Conservation (phyloP, 2,797 vertebrate species). For the Pithecia hirsuta region DNA sequence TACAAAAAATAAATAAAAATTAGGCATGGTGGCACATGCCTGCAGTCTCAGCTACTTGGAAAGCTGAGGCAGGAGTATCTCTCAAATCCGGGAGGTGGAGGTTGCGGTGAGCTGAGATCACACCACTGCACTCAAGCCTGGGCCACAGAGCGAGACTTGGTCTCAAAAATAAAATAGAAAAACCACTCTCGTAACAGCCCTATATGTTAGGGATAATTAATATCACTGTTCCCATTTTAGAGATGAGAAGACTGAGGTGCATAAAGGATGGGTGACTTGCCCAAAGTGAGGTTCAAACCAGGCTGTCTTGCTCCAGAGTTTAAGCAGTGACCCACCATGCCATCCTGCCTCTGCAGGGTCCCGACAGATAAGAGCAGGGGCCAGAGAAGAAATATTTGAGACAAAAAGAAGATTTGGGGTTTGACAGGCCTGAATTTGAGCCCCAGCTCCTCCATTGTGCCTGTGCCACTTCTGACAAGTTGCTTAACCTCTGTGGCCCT, state of each 20-base stretch:
- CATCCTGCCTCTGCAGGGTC: neutral
- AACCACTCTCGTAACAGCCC: neutral
- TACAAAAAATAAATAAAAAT: too few relatives aligned
- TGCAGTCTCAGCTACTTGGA: too few relatives aligned
- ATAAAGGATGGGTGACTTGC: neutral
- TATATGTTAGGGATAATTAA: neutral
- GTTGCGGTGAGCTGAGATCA: too few relatives aligned
- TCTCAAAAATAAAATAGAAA: too few relatives aligned
- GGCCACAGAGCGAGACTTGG: too few relatives aligned
- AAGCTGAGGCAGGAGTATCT: too few relatives aligned
- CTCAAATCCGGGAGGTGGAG: too few relatives aligned
- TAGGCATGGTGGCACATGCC: too few relatives aligned
- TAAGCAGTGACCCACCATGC: neutral
- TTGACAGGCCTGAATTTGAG: neutral
- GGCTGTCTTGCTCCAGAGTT: neutral
- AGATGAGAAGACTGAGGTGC: neutral
- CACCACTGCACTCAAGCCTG: too few relatives aligned
- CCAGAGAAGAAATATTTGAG: neutral
- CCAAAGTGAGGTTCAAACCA: neutral
- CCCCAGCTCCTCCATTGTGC: neutral
- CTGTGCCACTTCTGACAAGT: neutral
- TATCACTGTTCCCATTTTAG: neutral
- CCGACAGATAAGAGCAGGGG: neutral
- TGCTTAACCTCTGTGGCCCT: neutral
- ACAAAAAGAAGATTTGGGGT: neutral